These are phyloP conservation scores for Kryptolebias ocellatus DNA, from an alignment of 2,797 vertebrate genomes.

Conservation along the genomic window DNA sequence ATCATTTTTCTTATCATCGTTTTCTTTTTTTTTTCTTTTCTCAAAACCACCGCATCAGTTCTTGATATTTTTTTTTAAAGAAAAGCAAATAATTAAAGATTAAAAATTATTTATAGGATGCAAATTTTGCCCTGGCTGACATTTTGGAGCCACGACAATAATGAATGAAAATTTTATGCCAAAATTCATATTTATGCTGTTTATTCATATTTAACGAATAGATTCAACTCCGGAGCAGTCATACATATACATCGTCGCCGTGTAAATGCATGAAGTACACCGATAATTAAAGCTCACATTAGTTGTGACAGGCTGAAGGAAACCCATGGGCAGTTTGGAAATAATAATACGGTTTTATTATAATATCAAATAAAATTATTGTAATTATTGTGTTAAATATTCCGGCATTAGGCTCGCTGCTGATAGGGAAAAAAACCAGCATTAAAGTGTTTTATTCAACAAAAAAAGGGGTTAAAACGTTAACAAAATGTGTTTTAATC, in stretches of 20 bases:
- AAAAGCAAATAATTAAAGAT: constrained; percentile 32
- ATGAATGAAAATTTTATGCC: constrained; percentile 75
- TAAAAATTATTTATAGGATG: constrained; percentile 71
- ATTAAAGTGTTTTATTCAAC: too few relatives aligned
- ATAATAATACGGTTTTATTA: constrained; percentile 29
- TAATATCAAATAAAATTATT: constrained; percentile 23
- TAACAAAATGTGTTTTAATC: too few relatives aligned
- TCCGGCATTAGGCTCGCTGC: not conserved
- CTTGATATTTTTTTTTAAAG: constrained; percentile 3
- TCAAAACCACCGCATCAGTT: constrained; percentile 30
- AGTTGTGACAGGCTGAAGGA: constrained; percentile 62
- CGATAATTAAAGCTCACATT: constrained; percentile 66
- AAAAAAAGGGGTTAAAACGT: too few relatives aligned
- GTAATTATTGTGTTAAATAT: constrained; percentile 20
- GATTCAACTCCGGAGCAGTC: constrained; percentile 61
- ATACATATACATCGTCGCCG: constrained; percentile 75
- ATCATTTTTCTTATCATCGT: not conserved
- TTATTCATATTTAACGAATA: constrained; percentile 76
- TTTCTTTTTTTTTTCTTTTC: constrained; percentile 22
- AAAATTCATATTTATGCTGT: constrained; percentile 72
- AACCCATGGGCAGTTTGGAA: constrained; percentile 64
- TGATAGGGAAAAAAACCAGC: not conserved
- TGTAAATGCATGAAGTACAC: constrained; percentile 66
- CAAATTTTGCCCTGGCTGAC: constrained; percentile 65
- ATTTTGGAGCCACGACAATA: constrained; percentile 69